phyloP scores from a whole-genome alignment of 2,797 vertebrate genomes.

The Cephalopachus bancanus region DNA sequence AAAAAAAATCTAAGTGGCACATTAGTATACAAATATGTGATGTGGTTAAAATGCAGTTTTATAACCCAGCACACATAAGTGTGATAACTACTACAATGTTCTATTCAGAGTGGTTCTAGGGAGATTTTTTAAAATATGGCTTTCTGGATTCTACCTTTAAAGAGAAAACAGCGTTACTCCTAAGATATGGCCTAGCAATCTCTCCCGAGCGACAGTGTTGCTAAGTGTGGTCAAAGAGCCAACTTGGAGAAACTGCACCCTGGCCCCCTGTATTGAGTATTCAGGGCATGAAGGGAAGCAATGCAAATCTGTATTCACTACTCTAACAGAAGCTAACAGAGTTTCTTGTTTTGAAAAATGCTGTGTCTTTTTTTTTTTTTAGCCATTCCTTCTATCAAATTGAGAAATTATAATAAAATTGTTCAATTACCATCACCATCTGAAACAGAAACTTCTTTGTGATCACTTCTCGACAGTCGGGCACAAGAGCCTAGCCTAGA shows the following conservation, averaged over 20 bases:
- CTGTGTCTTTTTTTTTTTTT: background rate
- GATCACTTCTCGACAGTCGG: background rate
- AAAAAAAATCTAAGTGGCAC: background rate
- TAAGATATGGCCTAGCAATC: background rate
- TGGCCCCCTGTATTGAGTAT: background rate
- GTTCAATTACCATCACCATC: background rate
- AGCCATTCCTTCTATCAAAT: background rate
- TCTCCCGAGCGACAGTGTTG: background rate
- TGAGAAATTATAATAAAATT: background rate
- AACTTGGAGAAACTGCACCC: background rate
- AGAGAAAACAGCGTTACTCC: background rate
- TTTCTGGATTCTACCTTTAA: constrained; percentile 24
- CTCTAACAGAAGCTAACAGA: background rate
- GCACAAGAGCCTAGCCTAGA: background rate
- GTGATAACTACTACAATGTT: background rate
- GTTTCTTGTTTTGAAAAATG: background rate
- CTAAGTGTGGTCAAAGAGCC: background rate
- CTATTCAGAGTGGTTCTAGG: background rate
- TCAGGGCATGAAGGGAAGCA: background rate
- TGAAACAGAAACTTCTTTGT: background rate
- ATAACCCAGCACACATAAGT: background rate
- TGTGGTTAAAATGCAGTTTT: background rate
- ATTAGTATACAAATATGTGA: background rate
- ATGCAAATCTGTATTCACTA: background rate
- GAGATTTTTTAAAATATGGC: background rate